These are phyloP conservation scores for Hafferia zeledoni DNA, from an alignment of 2,797 vertebrate species.

Conservation along the genomic window DNA sequence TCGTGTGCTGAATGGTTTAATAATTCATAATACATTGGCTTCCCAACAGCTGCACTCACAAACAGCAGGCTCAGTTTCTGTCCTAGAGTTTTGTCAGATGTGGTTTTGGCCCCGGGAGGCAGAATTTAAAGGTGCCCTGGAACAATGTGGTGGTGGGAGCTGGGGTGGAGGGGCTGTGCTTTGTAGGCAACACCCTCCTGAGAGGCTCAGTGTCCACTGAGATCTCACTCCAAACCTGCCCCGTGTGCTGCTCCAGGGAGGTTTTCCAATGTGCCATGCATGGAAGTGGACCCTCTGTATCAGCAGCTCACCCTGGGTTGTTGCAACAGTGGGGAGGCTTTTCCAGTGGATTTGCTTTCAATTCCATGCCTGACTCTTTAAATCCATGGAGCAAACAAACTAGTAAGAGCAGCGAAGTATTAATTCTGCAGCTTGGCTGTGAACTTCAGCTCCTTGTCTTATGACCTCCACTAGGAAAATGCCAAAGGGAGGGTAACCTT, in stretches of 20 bases:
- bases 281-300: too few species aligned
- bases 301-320: neutral
- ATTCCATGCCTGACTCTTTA: neutral
- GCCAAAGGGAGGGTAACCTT: neutral
- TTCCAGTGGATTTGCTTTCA: neutral
- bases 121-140: neutral
- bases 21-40: neutral
- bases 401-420: rapidly evolving
- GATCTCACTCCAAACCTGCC: rapidly evolving
- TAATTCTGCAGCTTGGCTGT: neutral
- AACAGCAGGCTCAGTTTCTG: neutral
- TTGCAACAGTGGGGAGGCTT: rapidly evolving
- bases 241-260: neutral
- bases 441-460: neutral
- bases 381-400: neutral
- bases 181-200: neutral
- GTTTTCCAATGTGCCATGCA: rapidly evolving
- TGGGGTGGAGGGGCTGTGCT: neutral
- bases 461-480: neutral
- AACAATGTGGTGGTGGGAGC: neutral
- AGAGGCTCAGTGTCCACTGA: rapidly evolving
- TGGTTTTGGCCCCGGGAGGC: neutral
- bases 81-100: rapidly evolving
- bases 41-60: neutral
- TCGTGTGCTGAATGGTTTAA: neutral